Evolutionary conservation across 2,797 vertebrate genomes (phyloP), one percentile per base, ranked within the genome.

Genomic region (Astyanax mexicanus): DNA sequence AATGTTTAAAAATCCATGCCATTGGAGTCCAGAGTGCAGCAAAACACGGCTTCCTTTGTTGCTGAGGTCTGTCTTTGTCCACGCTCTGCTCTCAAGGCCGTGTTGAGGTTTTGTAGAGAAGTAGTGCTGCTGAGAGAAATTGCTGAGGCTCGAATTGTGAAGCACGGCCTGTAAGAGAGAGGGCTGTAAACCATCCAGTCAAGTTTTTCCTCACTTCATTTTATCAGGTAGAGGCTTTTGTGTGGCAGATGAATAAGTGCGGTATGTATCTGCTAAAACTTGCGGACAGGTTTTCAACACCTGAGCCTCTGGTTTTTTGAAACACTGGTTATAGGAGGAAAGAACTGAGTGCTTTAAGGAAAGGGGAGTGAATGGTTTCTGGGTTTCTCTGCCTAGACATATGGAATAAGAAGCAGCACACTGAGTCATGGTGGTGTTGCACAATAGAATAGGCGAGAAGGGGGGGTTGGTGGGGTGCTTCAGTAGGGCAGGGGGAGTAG

Each of bases 301-400:
- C 45, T 64, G 61, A 32, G 13, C 42, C 54, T 69, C 69, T 58
- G 68, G 37, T 72, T 66, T 47, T 72, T 66, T 47, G 11, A 57
- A 32, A 61, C 21, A 7, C 23, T 23, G 12, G 49, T 23, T 42
- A 4, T n/a, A n/a, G n/a, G n/a, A n/a, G 11, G 37, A 57, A 57
- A 42, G 29, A 57, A 9, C 58, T 54, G n/a, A n/a, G n/a, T n/a
- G 37, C 25, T 66, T 58, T 67, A 60, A 52, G 1, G n/a, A n/a
- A n/a, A n/a, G n/a, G n/a, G n/a, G 29, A 49, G 74, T 38, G 19
- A 32, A 35, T 29, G 37, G 25, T 42, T 67, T 64, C 54, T 80
- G 40, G 79, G 61, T n/a, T 54, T 27, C 57, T 72, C 62, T 70
- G n/a, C n/a, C 29, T 73, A 47, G 60, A 78, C 61, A 69, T 60